Evolutionary conservation across 2,113 vertebrate genomes (phyloP).

Genomic region (Callipepla californica): DNA sequence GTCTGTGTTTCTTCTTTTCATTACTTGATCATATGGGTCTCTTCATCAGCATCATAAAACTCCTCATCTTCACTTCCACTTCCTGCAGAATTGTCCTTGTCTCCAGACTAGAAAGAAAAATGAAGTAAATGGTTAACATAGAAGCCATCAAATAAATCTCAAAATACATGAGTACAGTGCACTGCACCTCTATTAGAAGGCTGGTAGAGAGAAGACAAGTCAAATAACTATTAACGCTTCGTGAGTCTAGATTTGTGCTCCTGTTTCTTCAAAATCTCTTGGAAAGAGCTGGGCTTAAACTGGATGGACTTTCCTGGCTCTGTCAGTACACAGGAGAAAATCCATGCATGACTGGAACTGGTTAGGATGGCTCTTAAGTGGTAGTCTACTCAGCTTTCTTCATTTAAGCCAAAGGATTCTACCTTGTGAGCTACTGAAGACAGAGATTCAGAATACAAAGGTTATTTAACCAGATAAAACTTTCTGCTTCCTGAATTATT

Average conservation of each 20-base stretch:
- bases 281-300: neutral
- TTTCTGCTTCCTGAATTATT: neutral
- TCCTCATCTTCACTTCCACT: slow-evolving; percentile 81
- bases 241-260: neutral
- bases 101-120: slow-evolving; percentile 60
- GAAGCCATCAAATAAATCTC: neutral
- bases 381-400: neutral
- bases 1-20: neutral
- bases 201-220: neutral
- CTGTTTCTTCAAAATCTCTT: neutral
- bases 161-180: neutral
- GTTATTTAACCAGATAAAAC: neutral
- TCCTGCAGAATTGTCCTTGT: slow-evolving; percentile 59
- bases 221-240: neutral
- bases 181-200: neutral
- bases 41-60: slow-evolving; percentile 80
- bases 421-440: neutral
- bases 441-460: neutral
- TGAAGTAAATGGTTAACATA: neutral
- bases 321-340: neutral
- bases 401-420: neutral
- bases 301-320: neutral
- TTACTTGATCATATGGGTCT: slow-evolving; percentile 83
- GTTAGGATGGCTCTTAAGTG: neutral
- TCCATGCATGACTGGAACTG: neutral